Conservation (phyloP, 2,113 vertebrate species). For the Aplodontia rufa region DNA sequence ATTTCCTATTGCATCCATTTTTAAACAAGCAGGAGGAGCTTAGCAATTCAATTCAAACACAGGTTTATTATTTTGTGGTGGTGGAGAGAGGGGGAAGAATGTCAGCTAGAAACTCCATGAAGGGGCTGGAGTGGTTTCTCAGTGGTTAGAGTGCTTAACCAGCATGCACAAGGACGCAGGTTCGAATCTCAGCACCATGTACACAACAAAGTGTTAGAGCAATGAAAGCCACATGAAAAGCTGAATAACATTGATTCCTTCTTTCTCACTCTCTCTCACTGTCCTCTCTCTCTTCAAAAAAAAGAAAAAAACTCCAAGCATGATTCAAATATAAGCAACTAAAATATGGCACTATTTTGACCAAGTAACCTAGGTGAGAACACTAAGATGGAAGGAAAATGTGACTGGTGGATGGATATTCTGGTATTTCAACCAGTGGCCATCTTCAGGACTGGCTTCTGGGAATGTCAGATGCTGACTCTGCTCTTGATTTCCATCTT, state of each 20-base stretch:
- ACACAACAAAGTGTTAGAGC: too few species aligned
- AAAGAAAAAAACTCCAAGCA: too few species aligned
- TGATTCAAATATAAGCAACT: background rate
- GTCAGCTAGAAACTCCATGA: constrained; percentile 20
- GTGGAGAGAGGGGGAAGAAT: background rate
- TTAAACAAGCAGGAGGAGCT: background rate
- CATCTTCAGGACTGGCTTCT: background rate
- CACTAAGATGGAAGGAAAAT: background rate
- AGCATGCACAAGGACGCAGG: too few species aligned
- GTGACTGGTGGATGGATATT: too few species aligned
- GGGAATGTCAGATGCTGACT: background rate
- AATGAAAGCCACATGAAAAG: too few species aligned
- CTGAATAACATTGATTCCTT: too few species aligned
- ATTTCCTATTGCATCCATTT: constrained; percentile 2
- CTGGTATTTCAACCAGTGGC: background rate
- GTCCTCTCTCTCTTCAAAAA: too few species aligned
- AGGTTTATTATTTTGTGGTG: constrained; percentile 53
- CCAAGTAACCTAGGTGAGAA: background rate
- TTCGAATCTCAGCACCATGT: too few species aligned
- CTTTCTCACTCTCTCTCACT: too few species aligned
- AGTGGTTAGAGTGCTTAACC: too few species aligned
- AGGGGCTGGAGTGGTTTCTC: too few species aligned
- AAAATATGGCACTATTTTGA: background rate
- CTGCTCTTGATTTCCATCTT: background rate
- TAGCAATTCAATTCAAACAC: constrained; percentile 46